Evolutionary conservation across 2,113 vertebrate genomes (phyloP), one percentile per base, ranked within the genome.

Genomic region (Archocentrus centrarchus): DNA sequence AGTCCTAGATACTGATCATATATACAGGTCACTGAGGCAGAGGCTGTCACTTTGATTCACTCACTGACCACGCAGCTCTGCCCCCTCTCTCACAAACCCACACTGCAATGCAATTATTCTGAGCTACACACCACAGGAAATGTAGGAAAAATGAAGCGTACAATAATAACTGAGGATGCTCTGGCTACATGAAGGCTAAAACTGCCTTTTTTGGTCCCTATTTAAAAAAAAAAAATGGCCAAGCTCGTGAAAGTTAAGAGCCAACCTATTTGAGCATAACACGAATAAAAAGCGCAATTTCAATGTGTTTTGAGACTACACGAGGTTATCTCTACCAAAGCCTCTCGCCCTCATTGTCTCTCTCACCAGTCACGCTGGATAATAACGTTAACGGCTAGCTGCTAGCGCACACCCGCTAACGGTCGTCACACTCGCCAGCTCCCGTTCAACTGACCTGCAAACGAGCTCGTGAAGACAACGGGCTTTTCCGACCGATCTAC

Each of bases 261-360:
- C 11, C 20, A 70, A 73, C 27, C 3, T 32, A 50, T 27, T 50
- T 55, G 14, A 27, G n/a, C 47, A 35, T n/a, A 39, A 14, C 17
- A 57, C 1, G n/a, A 62, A 50, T 50, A 62, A 9, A 39, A 73
- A 32, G 13, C 10, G 41, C 20, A 18, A 3, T 44, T 27, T 35
- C 8, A 1, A 4, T 27, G 0, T 62, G 20, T 50, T 70, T 35
- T 11, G n/a, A 59, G 18, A 76, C 15, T 53, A 59, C 37, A 27
- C 1, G 6, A 20, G 58, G 60, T 79, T 11, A 57, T 32, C 81
- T 82, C 77, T 85, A 85, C 83, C 84, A n/a, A 75, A 86, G 57
- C 79, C 2, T 37, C 53, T 63, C 88, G 77, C 70, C 44, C 80
- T 91, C 83, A 93, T 95, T 95, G 93, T 95, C 82, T 85, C 83